phyloP scores from a whole-genome alignment of 1,140 invertebrate species.

The Papilio polytes region DNA sequence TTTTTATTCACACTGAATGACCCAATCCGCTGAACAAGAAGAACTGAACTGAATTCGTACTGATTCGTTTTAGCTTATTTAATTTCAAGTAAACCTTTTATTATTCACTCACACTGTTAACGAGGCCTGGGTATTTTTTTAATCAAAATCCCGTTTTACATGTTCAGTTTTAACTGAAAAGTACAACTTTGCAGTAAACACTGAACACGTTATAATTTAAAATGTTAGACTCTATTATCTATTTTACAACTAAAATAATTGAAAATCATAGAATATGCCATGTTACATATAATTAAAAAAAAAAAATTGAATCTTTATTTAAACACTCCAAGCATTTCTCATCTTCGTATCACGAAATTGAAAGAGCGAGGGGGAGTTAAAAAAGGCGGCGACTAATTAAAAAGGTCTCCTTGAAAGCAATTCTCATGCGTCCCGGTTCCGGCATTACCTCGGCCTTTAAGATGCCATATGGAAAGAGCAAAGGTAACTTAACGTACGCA shows the following conservation, averaged over 20 bases:
- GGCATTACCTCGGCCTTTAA: slow-evolving; percentile 20
- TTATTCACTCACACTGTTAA: no score
- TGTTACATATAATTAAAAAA: slow-evolving; percentile 7
- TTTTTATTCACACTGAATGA: neutral
- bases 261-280: neutral
- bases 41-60: no score
- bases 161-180: no score
- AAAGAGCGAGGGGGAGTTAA: slow-evolving; percentile 15
- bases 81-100: no score
- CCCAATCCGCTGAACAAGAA: no score
- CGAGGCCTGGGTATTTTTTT: no score
- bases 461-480: slow-evolving; percentile 3
- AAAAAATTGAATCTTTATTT: neutral
- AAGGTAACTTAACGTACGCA: neutral
- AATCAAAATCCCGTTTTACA: no score
- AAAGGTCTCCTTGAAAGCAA: slow-evolving; percentile 33
- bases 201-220: neutral
- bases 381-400: slow-evolving; percentile 33
- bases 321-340: slow-evolving; percentile 7
- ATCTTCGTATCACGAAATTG: slow-evolving; percentile 18
- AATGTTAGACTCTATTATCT: neutral
- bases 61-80: no score
- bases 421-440: slow-evolving; percentile 25
- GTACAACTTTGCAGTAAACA: no score
- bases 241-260: neutral